Conservation (phyloP, 2,797 vertebrate species). For the Girardinus metallicus region DNA sequence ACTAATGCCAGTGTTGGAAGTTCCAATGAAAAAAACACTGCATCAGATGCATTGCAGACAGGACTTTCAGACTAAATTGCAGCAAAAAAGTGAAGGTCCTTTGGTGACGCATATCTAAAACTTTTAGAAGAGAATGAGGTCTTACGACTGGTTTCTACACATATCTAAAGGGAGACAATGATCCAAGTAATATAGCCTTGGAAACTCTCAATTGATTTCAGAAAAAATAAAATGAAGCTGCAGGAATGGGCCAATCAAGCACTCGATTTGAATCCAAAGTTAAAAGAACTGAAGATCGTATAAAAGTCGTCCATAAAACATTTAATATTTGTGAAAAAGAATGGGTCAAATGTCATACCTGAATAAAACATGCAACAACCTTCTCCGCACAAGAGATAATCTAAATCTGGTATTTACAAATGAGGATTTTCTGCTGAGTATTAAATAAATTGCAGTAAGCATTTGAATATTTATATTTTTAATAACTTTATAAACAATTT, state of each 20-base stretch:
- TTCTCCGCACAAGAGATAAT: not conserved
- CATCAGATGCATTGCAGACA: not conserved
- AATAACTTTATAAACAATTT: not conserved
- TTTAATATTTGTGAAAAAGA: not conserved
- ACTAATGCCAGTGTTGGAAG: not conserved
- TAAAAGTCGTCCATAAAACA: not conserved
- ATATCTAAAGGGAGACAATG: not conserved
- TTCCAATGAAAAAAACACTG: not conserved
- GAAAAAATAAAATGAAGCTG: not conserved
- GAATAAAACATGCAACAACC: not conserved
- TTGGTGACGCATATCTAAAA: not conserved
- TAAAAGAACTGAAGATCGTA: not conserved
- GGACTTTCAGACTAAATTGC: not conserved
- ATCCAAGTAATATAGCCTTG: not conserved
- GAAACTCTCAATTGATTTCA: not conserved
- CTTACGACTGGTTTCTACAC: not conserved
- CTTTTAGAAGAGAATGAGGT: not conserved
- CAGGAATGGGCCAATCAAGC: not conserved
- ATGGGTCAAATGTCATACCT: not conserved
- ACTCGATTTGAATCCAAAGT: not conserved
- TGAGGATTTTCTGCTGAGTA: not conserved
- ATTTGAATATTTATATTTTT: not conserved
- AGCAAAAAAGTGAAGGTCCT: not conserved
- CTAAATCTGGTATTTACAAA: not conserved
- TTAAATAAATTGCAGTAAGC: not conserved